Evolutionary conservation across 2,888 invertebrate genomes (phyloP).

Genomic region (Cerastoderma edule): DNA sequence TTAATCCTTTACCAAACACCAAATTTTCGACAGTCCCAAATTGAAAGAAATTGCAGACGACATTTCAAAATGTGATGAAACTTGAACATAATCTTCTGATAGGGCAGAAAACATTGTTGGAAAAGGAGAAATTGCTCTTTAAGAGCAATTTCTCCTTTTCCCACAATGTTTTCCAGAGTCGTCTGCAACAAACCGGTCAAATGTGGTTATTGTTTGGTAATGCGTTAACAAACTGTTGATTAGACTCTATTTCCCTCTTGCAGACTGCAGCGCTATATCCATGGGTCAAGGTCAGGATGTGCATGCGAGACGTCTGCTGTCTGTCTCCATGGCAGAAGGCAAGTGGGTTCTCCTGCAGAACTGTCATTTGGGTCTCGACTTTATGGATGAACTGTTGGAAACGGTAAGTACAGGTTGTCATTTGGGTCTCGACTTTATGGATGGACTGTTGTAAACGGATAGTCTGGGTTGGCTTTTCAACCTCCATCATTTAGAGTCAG

Average conservation of each 20-base stretch:
- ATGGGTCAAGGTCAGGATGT: slow-evolving; percentile 99
- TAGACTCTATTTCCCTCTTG: slow-evolving; percentile 11
- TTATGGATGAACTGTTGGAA: slow-evolving; percentile 96
- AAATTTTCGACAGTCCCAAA: no score
- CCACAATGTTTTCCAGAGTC: no score
- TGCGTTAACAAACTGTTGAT: no score
- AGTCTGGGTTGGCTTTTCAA: slow-evolving; percentile 96
- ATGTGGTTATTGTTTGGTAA: no score
- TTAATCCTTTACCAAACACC: no score
- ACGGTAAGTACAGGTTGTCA: slow-evolving; percentile 93
- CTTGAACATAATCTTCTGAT: no score
- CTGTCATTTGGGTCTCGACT: slow-evolving; percentile 96
- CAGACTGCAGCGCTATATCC: slow-evolving; percentile 90
- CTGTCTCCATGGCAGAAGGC: slow-evolving; percentile 90
- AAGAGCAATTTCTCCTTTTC: no score
- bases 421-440: slow-evolving; percentile 96
- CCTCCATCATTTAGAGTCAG: slow-evolving; percentile 95
- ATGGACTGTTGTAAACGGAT: slow-evolving; percentile 95
- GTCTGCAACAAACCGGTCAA: no score
- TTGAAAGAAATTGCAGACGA: no score
- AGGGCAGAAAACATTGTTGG: no score
- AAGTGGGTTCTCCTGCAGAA: slow-evolving; percentile 98
- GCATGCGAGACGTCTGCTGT: slow-evolving; percentile 92
- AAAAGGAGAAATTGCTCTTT: no score
- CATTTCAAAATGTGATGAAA: no score